Evolutionary conservation across 2,113 vertebrate species (phyloP).

Genomic region (Ctenomys sociabilis): DNA sequence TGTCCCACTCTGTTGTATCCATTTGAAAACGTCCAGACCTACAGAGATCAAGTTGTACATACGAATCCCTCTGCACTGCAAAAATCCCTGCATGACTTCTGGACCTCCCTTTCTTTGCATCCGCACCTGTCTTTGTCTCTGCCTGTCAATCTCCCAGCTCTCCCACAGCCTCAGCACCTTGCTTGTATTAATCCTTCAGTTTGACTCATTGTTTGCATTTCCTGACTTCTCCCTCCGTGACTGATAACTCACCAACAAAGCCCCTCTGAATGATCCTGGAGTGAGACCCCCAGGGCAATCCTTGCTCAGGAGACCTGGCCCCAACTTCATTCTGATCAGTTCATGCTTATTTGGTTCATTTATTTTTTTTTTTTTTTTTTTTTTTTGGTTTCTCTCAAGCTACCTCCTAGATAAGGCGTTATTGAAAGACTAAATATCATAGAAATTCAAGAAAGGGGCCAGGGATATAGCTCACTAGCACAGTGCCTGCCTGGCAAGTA

Average conservation of each 20-base stretch:
- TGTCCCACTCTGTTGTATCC: neutral
- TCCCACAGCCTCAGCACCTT: neutral
- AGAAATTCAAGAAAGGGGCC: neutral
- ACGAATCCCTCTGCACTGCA: neutral
- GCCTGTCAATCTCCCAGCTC: neutral
- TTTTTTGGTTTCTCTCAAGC: slow-evolving; percentile 2
- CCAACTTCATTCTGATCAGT: neutral
- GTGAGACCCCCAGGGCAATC: neutral
- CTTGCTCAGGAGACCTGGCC: neutral
- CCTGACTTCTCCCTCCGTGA: neutral
- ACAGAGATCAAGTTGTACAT: neutral
- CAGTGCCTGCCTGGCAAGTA: too few species aligned
- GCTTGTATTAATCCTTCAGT: neutral
- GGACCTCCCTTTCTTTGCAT: neutral
- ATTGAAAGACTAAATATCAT: neutral
- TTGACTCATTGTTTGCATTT: neutral
- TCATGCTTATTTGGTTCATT: neutral
- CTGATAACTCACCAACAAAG: neutral
- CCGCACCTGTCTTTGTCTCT: neutral
- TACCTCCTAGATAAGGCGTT: neutral
- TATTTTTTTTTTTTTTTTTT: too few species aligned
- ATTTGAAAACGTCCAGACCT: neutral
- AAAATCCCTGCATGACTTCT: neutral
- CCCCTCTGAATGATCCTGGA: neutral
- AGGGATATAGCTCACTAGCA: too few species aligned